Percentiles rank a stretch among this genome's conserved stretches.
Conservation (phyloP, 2,797 vertebrate genomes). For the Notolabrus celidotus region DNA sequence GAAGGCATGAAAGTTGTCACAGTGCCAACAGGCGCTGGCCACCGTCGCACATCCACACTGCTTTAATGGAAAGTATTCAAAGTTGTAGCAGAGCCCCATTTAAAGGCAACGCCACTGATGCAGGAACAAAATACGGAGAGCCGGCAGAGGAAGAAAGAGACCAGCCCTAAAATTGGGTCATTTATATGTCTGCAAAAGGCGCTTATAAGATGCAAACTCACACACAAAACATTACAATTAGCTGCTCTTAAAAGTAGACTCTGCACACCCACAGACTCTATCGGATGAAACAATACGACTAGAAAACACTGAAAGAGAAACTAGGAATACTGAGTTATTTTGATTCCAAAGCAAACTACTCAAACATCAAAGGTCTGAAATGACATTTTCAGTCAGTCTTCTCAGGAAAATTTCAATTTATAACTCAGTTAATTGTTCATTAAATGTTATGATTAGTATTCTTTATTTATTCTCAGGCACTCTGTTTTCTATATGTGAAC, state of each 20-base stretch:
- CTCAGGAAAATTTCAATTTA: background rate
- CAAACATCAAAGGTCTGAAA: background rate
- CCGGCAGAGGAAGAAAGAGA: slow-evolving; percentile 2
- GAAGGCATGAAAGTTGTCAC: slow-evolving; percentile 66
- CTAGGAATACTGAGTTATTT: background rate
- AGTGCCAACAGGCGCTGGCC: slow-evolving; percentile 55
- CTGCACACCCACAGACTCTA: background rate
- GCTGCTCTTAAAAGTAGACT: background rate
- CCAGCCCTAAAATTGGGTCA: background rate
- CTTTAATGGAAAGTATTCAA: slow-evolving; percentile 58
- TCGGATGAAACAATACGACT: background rate
- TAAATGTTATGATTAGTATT: no score
- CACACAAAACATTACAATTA: slow-evolving; percentile 1
- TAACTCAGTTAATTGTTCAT: slow-evolving; percentile 2
- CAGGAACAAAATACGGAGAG: slow-evolving; percentile 9
- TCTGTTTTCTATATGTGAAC: no score
- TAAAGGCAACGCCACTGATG: slow-evolving; percentile 30
- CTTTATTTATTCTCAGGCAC: no score
- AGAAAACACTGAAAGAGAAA: background rate
- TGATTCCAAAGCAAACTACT: background rate
- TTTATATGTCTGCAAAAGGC: background rate
- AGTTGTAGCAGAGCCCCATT: slow-evolving; percentile 37
- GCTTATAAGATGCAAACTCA: slow-evolving; percentile 10
- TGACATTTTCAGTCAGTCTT: slow-evolving; percentile 1
- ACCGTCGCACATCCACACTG: slow-evolving; percentile 38